These are phyloP conservation scores for Drosophila mimica DNA, from an alignment of 2,888 invertebrate species.

Conservation along the genomic window DNA sequence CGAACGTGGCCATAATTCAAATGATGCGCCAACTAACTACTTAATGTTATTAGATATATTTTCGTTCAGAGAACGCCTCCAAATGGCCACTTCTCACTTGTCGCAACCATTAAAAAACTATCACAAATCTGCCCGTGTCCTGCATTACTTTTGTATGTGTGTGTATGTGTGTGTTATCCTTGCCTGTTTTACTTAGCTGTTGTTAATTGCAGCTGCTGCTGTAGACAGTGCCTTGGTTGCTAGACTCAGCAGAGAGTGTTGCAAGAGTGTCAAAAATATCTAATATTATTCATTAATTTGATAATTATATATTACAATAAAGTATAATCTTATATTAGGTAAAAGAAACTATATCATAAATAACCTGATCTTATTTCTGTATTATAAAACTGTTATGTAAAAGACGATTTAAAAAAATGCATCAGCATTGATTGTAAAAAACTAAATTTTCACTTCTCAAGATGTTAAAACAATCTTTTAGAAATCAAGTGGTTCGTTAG, in stretches of 20 bases:
- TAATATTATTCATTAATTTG: background rate
- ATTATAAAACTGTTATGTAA: background rate
- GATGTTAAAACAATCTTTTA: background rate
- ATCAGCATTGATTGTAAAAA: background rate
- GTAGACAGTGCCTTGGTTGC: background rate
- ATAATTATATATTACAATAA: background rate
- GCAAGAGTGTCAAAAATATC: background rate
- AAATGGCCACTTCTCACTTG: slow-evolving; percentile 24
- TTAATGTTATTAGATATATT: slow-evolving; percentile 76
- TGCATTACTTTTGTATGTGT: background rate
- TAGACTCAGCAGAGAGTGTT: background rate
- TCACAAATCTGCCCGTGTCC: slow-evolving; percentile 28
- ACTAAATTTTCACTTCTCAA: background rate
- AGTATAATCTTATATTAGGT: background rate
- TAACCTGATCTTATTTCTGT: background rate
- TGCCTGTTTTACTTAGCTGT: slow-evolving; percentile 54
- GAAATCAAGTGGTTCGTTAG: background rate
- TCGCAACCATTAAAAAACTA: slow-evolving; percentile 40
- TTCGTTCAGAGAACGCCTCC: slow-evolving; percentile 41
- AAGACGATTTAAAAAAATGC: background rate
- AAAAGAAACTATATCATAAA: background rate
- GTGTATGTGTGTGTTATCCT: slow-evolving; percentile 11
- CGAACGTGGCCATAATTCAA: slow-evolving; percentile 76
- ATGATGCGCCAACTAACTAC: slow-evolving; percentile 75
- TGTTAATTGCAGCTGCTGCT: slow-evolving; percentile 69